Evolutionary conservation across 2,113 vertebrate species (phyloP).

Genomic region (Microtus montanus): DNA sequence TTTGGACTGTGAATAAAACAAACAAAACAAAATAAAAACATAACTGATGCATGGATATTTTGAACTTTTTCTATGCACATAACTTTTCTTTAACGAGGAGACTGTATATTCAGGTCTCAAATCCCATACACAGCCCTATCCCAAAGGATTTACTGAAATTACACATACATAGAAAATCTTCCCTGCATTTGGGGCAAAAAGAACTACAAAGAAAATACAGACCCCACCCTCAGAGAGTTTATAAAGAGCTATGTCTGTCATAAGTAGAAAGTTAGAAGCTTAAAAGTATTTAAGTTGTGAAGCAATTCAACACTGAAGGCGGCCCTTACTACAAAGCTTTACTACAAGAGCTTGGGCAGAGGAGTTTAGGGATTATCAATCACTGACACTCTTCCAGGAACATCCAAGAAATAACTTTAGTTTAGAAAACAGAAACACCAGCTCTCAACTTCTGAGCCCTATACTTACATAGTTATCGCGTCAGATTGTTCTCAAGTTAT

Average conservation of each 20-base stretch:
- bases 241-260: constrained; percentile 19
- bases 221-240: background rate
- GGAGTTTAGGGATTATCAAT: constrained; percentile 1
- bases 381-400: background rate
- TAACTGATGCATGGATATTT: constrained; percentile 1
- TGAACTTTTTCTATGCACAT: constrained; percentile 16
- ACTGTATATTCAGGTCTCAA: constrained; percentile 1
- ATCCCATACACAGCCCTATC: constrained; percentile 36
- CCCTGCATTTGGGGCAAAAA: constrained; percentile 1
- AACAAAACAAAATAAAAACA: constrained; percentile 21
- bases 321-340: background rate
- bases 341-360: background rate
- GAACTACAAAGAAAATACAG: background rate
- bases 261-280: background rate
- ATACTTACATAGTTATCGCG: background rate
- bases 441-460: constrained; percentile 7
- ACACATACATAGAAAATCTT: background rate
- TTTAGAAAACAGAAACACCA: constrained; percentile 47
- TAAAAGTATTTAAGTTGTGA: constrained; percentile 9
- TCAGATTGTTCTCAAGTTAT: background rate
- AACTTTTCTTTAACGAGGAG: constrained; percentile 19
- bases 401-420: constrained; percentile 35
- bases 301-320: constrained; percentile 14
- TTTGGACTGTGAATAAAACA: background rate
- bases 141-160: constrained; percentile 4